Evolutionary conservation across 2,113 vertebrate species (phyloP).

Genomic region (Hylia prasina): DNA sequence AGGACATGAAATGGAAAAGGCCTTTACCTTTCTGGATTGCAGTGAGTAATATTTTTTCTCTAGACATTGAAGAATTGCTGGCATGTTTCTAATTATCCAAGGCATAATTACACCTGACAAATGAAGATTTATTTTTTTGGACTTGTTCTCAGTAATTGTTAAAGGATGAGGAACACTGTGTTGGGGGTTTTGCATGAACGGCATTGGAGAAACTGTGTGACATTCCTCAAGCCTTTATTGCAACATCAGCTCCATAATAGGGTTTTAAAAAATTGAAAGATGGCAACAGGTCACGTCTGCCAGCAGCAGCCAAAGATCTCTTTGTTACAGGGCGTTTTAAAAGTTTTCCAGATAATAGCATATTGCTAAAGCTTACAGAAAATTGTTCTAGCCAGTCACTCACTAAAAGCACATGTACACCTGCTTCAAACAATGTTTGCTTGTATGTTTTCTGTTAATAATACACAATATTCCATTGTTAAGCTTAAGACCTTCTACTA

Average conservation of each 20-base stretch:
- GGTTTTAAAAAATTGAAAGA: neutral
- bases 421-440: neutral
- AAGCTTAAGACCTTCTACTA: neutral
- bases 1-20: neutral
- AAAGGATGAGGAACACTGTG: neutral
- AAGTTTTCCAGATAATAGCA: neutral
- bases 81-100: neutral
- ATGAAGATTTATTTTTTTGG: neutral
- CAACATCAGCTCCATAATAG: neutral
- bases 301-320: neutral
- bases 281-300: neutral
- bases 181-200: neutral
- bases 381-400: neutral
- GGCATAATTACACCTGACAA: neutral
- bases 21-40: neutral
- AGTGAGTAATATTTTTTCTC: neutral
- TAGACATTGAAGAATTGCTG: neutral
- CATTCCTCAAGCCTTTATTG: neutral
- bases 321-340: neutral
- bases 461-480: neutral
- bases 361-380: neutral
- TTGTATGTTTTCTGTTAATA: neutral
- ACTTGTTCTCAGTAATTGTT: neutral
- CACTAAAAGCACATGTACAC: neutral
- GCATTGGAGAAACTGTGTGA: neutral